Evolutionary conservation across 2,113 vertebrate species (phyloP).

Genomic region (Sphaerodactylus townsendi): DNA sequence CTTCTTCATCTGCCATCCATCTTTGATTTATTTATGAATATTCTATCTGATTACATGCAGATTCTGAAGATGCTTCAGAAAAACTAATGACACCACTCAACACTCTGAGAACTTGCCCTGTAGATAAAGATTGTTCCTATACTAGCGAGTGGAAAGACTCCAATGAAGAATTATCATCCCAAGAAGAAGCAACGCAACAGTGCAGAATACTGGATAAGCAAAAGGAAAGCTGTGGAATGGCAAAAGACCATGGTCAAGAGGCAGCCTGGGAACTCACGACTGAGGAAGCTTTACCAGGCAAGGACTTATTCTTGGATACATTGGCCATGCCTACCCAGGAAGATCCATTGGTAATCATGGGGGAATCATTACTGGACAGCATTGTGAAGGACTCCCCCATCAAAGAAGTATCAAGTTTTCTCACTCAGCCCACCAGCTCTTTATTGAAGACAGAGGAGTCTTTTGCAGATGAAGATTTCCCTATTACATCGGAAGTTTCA

Average conservation of each 20-base stretch:
- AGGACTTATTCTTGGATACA: not conserved
- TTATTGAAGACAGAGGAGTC: not conserved
- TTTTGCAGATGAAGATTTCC: not conserved
- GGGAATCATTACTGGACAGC: constrained; percentile 7
- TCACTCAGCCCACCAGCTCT: not conserved
- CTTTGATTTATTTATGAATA: constrained; percentile 20
- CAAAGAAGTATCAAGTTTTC: not conserved
- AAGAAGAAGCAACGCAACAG: constrained; percentile 32
- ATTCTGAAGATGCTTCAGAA: constrained; percentile 23
- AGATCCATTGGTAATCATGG: not conserved
- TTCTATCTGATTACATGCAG: constrained; percentile 26
- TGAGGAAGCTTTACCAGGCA: not conserved
- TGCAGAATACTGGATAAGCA: not conserved
- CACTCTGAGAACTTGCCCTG: not conserved
- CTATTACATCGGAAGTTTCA: not conserved
- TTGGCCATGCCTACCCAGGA: rapidly evolving
- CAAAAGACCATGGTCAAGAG: constrained; percentile 27
- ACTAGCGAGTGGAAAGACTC: constrained; percentile 19
- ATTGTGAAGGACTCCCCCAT: not conserved
- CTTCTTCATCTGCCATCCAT: not conserved
- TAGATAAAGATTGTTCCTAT: constrained; percentile 29
- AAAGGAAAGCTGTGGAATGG: constrained; percentile 9
- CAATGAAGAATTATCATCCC: not conserved
- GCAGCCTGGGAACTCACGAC: not conserved
- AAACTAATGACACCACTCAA: not conserved